These are phyloP conservation scores for Schizothorax lantsangensis DNA, from an alignment of 2,797 vertebrate genomes.

Conservation along the genomic window DNA sequence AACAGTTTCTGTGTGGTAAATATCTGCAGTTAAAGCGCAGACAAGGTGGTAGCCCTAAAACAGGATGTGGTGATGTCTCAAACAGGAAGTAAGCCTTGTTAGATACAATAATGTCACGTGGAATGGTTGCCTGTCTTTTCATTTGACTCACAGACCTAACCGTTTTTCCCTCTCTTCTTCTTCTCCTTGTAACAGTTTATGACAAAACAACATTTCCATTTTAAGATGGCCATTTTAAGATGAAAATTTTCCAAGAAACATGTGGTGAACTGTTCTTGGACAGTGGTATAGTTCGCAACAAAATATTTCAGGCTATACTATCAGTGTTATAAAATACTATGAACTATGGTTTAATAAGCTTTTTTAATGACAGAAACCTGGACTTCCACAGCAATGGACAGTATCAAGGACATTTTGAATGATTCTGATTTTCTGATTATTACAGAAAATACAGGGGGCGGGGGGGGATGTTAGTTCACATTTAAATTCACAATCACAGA, in stretches of 20 bases:
- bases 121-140: constrained; percentile 27
- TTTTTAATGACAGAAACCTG: constrained; percentile 49
- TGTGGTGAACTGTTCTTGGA: background rate
- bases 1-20: constrained; percentile 49
- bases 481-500: too few relatives aligned
- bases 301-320: background rate
- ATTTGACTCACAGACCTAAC: constrained; percentile 33
- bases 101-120: constrained; percentile 57
- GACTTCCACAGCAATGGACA: background rate
- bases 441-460: constrained; percentile 14
- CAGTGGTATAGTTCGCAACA: background rate
- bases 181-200: background rate
- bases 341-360: background rate
- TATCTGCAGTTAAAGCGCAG: constrained; percentile 62
- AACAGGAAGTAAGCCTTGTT: constrained; percentile 74
- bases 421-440: background rate
- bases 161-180: background rate
- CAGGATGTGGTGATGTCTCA: constrained; percentile 78
- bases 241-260: background rate
- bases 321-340: constrained; percentile 37
- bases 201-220: background rate
- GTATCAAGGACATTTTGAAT: constrained; percentile 1
- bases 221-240: background rate
- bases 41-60: constrained; percentile 54
- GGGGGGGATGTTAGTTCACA: constrained; percentile 7